A percentile compares a stretch with the other conserved stretches of the same genome.
phyloP scores from a whole-genome alignment of 2,113 vertebrate species.

The Odocoileus virginianus region DNA sequence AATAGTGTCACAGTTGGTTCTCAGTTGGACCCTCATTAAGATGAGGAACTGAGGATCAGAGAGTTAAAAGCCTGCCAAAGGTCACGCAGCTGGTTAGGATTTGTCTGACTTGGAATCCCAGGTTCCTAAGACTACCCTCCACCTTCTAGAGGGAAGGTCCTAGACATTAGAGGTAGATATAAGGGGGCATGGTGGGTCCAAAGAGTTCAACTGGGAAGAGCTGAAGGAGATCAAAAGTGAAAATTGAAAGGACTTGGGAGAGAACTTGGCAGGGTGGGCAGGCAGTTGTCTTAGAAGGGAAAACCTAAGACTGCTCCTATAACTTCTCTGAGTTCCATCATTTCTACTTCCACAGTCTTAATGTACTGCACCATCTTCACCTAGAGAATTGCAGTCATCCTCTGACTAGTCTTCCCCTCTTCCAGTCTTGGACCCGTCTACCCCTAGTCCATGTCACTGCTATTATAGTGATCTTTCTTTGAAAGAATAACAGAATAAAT shows the following conservation, averaged over 20 bases:
- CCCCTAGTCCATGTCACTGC: background rate
- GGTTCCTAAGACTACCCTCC: background rate
- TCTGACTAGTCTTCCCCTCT: background rate
- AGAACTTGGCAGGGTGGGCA: background rate
- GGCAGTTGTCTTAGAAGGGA: background rate
- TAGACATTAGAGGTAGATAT: background rate
- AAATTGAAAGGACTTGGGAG: background rate
- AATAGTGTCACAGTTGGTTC: background rate
- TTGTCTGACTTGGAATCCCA: background rate
- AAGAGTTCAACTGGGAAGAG: background rate
- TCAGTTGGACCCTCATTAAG: background rate
- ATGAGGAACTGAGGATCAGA: background rate
- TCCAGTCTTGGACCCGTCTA: background rate
- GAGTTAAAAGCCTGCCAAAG: background rate
- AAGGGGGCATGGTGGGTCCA: background rate
- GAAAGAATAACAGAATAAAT: background rate
- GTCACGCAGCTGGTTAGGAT: background rate
- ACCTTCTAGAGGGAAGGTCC: constrained; percentile 68
- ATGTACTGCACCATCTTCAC: background rate
- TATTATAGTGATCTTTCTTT: background rate
- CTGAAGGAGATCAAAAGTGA: background rate
- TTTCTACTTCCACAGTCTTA: background rate
- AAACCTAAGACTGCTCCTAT: background rate
- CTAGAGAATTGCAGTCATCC: background rate
- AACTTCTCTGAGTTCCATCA: background rate